These are phyloP conservation scores for Perccottus glenii DNA, from an alignment of 2,113 vertebrate species.

Conservation along the genomic window DNA sequence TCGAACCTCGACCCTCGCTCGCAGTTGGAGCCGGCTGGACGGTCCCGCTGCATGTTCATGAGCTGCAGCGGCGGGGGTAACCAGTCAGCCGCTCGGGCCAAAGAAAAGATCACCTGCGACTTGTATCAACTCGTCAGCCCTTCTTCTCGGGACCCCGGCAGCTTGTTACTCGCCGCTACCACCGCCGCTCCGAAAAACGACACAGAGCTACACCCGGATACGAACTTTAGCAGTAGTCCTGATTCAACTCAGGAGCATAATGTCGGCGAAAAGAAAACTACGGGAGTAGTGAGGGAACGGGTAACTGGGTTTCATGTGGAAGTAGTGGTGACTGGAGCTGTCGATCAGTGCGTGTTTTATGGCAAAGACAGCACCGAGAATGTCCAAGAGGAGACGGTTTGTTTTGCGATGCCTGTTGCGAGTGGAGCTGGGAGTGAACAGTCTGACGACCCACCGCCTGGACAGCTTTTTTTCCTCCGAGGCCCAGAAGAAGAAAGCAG, in stretches of 20 bases:
- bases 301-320: slow-evolving; percentile 92
- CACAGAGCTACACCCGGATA: slow-evolving; percentile 70
- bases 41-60: slow-evolving; percentile 84
- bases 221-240: slow-evolving; percentile 50
- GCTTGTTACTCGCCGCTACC: slow-evolving; percentile 80
- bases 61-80: slow-evolving; percentile 80
- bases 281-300: slow-evolving; percentile 66
- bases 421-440: slow-evolving; percentile 34
- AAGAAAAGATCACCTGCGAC: slow-evolving; percentile 97
- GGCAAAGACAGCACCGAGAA: slow-evolving; percentile 92
- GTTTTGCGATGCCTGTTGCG: slow-evolving; percentile 79
- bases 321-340: slow-evolving; percentile 93
- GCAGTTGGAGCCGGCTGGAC: slow-evolving; percentile 74
- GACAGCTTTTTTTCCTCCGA: slow-evolving; percentile 90
- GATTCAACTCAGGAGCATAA: slow-evolving; percentile 56
- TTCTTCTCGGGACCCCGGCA: slow-evolving; percentile 81
- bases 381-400: slow-evolving; percentile 90
- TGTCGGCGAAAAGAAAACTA: slow-evolving; percentile 70
- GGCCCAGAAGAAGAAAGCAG: slow-evolving; percentile 72
- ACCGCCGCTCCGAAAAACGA: slow-evolving; percentile 74
- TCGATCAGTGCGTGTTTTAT: slow-evolving; percentile 93
- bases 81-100: slow-evolving; percentile 78
- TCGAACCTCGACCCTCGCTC: slow-evolving; percentile 84
- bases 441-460: slow-evolving; percentile 86
- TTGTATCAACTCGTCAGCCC: slow-evolving; percentile 93